These are phyloP conservation scores for Synergus laeviventris DNA, from an alignment of 2,888 invertebrate genomes.

Conservation along the genomic window DNA sequence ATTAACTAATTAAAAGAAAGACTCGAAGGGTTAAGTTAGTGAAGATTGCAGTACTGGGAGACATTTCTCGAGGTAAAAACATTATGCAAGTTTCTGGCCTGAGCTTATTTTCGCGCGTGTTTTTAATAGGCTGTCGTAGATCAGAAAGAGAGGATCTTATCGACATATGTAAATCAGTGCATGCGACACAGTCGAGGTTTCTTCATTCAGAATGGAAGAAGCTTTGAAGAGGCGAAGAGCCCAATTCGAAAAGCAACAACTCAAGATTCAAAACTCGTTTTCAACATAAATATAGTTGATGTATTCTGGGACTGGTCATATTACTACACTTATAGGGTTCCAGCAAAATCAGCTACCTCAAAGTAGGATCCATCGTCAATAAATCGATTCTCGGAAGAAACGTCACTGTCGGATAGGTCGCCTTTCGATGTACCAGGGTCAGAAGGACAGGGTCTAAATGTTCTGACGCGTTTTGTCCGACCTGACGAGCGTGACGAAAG, in stretches of 20 bases:
- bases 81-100: not conserved
- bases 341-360: constrained; percentile 65
- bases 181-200: constrained; percentile 28
- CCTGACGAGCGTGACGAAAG: constrained; percentile 49
- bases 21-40: not conserved
- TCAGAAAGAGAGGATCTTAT: constrained; percentile 15
- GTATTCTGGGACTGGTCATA: not conserved
- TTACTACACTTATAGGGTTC: not conserved
- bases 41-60: not conserved
- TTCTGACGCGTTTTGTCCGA: constrained; percentile 50
- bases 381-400: constrained; percentile 69
- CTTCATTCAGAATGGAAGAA: not conserved
- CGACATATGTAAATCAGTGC: constrained; percentile 34
- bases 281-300: not conserved
- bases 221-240: not conserved
- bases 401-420: constrained; percentile 71
- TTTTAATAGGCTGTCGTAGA: constrained; percentile 17
- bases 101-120: constrained; percentile 24
- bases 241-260: not conserved
- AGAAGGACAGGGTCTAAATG: constrained; percentile 48
- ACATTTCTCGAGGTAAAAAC: not conserved
- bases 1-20: not conserved
- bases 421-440: constrained; percentile 50
- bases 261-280: not conserved
- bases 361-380: constrained; percentile 75